Base-by-base conservation (phyloP, 30 jellyfish, hydroid and myxozoan species). In the Aurelia sp. region DNA sequence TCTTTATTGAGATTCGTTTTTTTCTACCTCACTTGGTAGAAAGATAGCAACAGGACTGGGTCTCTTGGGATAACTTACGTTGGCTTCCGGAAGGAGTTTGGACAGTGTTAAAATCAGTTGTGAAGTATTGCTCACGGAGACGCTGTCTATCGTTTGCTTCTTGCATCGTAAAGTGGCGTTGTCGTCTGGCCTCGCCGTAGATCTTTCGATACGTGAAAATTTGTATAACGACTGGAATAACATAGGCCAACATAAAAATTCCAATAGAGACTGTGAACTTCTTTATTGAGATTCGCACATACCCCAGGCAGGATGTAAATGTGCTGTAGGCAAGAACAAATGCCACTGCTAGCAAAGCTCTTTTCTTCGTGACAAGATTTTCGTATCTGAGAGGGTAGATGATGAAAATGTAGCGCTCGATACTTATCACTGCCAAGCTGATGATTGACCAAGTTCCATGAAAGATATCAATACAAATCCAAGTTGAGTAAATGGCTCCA, bases 391-490 rank as follows among this genome's bases (percentile, higher is more conserved):
- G 60, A 13, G 97, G 87, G 71, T 78, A 76, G 15, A 40, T 84
- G 48, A 93, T 84, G 68, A 92, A 88, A 9, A 83, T 20, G 84
- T 82, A 93, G 40, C 98, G 64, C 81, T 93, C 98, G 62, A 93
- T 66, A 94, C 98, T 89, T 81, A 93, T 88, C 97, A 93, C 79
- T 11, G 98, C 95, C 31, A 93, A 71, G 73, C 96, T 88, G 95
- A 84, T 89, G 21, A 93, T 93, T 0, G 98, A 93, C 93, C 89
- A 83, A 1, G 96, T 74, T 62, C 98, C 89, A 68, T 96, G 88
- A 85, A 93, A 84, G 6, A 88, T 89, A 66, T 93, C 98, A 44
- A 93, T 41, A 61, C 89, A 69, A 15, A 73, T 44, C 87, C 90
- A 84, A 31, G 88, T 74, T 8, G 78, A 50, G 74, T 88, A 88